A percentile compares a stretch with the other conserved stretches of the same genome.
These are phyloP conservation scores for Artemia sinica DNA, from an alignment of 2,888 invertebrate species.

Conservation along the genomic window DNA sequence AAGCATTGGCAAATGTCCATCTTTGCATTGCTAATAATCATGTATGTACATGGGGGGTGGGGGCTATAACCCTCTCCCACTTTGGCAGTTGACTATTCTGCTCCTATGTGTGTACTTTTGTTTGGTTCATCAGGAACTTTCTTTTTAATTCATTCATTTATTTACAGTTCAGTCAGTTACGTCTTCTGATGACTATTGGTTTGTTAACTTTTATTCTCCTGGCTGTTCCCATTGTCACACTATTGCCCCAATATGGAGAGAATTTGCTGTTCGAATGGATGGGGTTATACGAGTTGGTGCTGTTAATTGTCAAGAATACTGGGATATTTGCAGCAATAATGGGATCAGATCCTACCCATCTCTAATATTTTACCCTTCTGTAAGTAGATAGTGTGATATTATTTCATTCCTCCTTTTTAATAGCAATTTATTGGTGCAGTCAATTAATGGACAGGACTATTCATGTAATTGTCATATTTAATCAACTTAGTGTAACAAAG, in stretches of 20 bases:
- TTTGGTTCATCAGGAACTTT: too few relatives aligned
- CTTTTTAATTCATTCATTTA: not conserved
- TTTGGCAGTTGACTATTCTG: too few relatives aligned
- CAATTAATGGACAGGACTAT: not conserved
- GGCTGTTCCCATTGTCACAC: slow-evolving; percentile 68
- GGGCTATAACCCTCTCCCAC: too few relatives aligned
- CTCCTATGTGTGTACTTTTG: too few relatives aligned
- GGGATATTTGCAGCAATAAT: slow-evolving; percentile 53
- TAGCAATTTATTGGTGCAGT: not conserved
- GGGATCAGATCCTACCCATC: slow-evolving; percentile 58
- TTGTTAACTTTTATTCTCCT: slow-evolving; percentile 73
- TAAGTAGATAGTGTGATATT: slow-evolving; percentile 27
- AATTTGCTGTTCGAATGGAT: slow-evolving; percentile 53
- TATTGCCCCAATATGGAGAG: slow-evolving; percentile 63
- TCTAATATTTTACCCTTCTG: slow-evolving; percentile 47
- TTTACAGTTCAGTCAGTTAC: slow-evolving; percentile 37
- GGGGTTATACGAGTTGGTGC: slow-evolving; percentile 64
- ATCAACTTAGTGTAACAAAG: not conserved
- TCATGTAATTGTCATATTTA: too few relatives aligned
- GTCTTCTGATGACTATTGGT: slow-evolving; percentile 49
- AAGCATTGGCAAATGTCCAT: too few relatives aligned
- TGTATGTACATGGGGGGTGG: too few relatives aligned
- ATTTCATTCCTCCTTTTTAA: not conserved
- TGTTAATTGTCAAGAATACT: slow-evolving; percentile 73
- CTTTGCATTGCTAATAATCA: too few relatives aligned